Conservation (phyloP, 2,113 vertebrate genomes). For the Prochilodus magdalenae region DNA sequence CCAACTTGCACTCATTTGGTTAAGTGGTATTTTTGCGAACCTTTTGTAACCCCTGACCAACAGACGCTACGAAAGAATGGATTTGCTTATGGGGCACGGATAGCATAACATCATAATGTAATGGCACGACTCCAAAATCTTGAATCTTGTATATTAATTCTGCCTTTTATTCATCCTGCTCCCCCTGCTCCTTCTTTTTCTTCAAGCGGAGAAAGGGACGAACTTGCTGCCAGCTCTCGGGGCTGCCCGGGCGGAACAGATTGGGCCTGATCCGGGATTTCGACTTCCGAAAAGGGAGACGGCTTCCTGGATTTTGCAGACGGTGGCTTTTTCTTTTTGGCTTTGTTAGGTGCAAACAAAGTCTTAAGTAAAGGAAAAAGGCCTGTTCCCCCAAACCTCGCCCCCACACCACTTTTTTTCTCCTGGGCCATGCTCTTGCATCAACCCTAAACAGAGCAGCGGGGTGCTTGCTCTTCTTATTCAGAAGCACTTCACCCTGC, state of each 20-base stretch:
- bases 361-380: constrained; percentile 13
- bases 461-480: constrained; percentile 35
- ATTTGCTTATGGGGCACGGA: background rate
- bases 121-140: background rate
- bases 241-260: constrained; percentile 48
- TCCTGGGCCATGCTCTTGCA: background rate
- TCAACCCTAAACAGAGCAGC: constrained; percentile 35
- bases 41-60: no score
- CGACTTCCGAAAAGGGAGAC: constrained; percentile 28
- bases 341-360: constrained; percentile 41
- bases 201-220: background rate
- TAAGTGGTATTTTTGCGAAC: no score
- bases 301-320: constrained; percentile 38
- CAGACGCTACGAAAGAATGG: no score
- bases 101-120: background rate
- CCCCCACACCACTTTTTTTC: background rate
- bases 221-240: constrained; percentile 12
- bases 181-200: background rate
- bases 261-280: constrained; percentile 51
- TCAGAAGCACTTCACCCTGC: constrained; percentile 45
- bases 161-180: background rate
- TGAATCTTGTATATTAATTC: background rate
- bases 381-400: background rate
- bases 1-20: no score
- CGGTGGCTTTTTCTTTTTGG: constrained; percentile 16